Evolutionary conservation across 92 coral and sea anemone genomes (phyloP).

Genomic region (Parazoanthus swiftii): DNA sequence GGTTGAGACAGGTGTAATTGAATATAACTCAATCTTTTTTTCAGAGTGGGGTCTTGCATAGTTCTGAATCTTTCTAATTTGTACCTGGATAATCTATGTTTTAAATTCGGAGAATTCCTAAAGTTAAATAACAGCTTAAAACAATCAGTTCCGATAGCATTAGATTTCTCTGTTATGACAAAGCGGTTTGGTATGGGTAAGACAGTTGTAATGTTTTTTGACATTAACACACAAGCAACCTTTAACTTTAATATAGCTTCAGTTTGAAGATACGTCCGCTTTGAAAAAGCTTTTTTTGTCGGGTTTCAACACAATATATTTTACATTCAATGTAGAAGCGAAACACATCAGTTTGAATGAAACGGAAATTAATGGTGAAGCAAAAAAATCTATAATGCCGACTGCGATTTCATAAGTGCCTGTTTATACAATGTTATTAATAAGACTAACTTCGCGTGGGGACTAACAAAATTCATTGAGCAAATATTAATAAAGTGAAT

Average conservation of each 20-base stretch:
- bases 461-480: neutral
- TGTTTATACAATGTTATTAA: neutral
- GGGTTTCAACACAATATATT: neutral
- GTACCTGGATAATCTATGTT: too few relatives aligned
- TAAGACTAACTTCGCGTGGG: neutral
- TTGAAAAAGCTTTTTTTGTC: neutral
- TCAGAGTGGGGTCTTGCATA: too few relatives aligned
- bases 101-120: too few relatives aligned
- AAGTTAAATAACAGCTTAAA: too few relatives aligned
- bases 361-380: neutral
- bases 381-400: neutral
- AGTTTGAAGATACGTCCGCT: neutral
- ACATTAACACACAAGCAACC: neutral
- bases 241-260: neutral
- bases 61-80: neutral
- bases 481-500: constrained; percentile 14
- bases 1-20: neutral
- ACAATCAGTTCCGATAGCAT: too few relatives aligned
- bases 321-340: neutral
- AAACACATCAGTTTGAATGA: neutral
- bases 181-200: too few relatives aligned
- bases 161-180: too few relatives aligned
- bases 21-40: too few relatives aligned
- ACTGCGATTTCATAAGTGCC: neutral
- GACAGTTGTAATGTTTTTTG: too few relatives aligned